Base-by-base conservation (phyloP, 1,140 invertebrate species). In the Trichogramma pretiosum region DNA sequence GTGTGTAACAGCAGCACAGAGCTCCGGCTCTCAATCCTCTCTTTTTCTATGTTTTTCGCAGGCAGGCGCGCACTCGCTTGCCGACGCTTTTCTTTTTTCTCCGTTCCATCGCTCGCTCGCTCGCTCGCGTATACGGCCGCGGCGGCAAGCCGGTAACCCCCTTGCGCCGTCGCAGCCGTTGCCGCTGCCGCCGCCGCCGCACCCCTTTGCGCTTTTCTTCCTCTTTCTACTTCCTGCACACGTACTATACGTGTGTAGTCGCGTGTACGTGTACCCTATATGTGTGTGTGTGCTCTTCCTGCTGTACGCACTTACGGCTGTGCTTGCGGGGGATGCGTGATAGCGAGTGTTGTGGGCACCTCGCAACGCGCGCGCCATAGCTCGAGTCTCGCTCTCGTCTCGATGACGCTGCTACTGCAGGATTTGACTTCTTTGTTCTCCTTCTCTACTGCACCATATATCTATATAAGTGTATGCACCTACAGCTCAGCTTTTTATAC, bases 241-340 rank as follows among this genome's bases (percentile, higher is more conserved):
- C 46, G 56, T 51, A 58, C 57, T 57, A 58, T 58, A 55, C 53
- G 56, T 24, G 52, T n/a, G n/a, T n/a, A n/a, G n/a, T n/a, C n/a
- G n/a, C n/a, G n/a, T n/a, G n/a, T n/a, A n/a, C n/a, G n/a, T n/a
- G n/a, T n/a, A n/a, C n/a, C n/a, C n/a, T n/a, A n/a, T n/a, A n/a
- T n/a, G n/a, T n/a, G n/a, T n/a, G n/a, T n/a, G n/a, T n/a, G n/a
- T n/a, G n/a, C n/a, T n/a, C n/a, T n/a, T n/a, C n/a, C n/a, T n/a
- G n/a, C n/a, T n/a, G n/a, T n/a, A n/a, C n/a, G n/a, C n/a, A n/a
- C n/a, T n/a, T n/a, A n/a, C n/a, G n/a, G n/a, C n/a, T n/a, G n/a
- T n/a, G n/a, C n/a, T n/a, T n/a, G n/a, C n/a, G n/a, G n/a, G n/a
- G n/a, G n/a, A n/a, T n/a, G n/a, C n/a, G n/a, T n/a, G n/a, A n/a